Conservation (phyloP, 2,888 invertebrate species). For the Chouioia cunea region DNA sequence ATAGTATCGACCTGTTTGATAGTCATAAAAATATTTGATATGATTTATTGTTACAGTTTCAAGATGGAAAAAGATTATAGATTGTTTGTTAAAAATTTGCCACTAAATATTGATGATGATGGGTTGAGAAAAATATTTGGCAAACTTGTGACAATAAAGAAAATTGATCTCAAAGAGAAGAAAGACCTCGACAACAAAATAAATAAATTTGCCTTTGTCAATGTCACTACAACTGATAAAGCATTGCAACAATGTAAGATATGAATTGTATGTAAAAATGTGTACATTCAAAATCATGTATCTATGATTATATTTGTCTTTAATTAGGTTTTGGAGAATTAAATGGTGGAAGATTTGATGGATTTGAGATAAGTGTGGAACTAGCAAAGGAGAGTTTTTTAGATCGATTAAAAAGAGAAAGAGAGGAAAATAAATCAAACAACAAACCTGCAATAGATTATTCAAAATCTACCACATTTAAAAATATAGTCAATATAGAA, state of each 20-base stretch:
- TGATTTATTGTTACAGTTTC: conserved; percentile 15
- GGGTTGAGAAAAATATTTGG: conserved; percentile 47
- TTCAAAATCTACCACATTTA: not conserved
- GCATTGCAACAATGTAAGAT: conserved; percentile 51
- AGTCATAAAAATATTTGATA: not conserved
- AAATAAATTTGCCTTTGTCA: conserved; percentile 52
- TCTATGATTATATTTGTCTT: too few relatives aligned
- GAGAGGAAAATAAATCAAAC: conserved; percentile 43
- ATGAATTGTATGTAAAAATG: not conserved
- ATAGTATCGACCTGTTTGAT: too few relatives aligned
- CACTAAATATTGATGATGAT: conserved; percentile 38
- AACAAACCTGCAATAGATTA: conserved; percentile 1
- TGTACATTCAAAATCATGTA: not conserved
- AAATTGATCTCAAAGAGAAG: conserved; percentile 53
- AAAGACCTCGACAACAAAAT: conserved; percentile 44
- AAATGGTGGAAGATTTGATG: conserved; percentile 45
- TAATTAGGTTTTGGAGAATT: conserved; percentile 49
- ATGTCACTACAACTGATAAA: conserved; percentile 49
- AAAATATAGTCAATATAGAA: not conserved
- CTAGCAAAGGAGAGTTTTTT: conserved; percentile 54
- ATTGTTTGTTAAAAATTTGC: conserved; percentile 51
- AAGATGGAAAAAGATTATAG: conserved; percentile 53
- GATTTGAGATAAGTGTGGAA: conserved; percentile 48
- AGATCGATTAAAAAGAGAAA: conserved; percentile 52
- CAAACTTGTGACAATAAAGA: conserved; percentile 49